A percentile compares a stretch with the other conserved stretches of the same genome.
phyloP scores from a whole-genome alignment of 2,113 vertebrate species.

The Promerops cafer region DNA sequence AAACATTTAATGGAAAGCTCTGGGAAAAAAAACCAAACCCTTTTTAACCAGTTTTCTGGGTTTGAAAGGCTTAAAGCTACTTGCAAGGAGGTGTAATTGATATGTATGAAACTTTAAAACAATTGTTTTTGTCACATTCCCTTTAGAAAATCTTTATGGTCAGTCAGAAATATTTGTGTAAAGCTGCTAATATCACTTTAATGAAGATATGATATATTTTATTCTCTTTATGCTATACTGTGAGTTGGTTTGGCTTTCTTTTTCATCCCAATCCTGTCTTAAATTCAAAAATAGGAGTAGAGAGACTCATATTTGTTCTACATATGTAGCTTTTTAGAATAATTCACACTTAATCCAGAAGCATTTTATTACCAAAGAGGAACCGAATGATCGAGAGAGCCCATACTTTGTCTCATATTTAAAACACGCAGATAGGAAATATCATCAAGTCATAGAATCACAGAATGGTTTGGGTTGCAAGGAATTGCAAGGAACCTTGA shows the following conservation, averaged over 20 bases:
- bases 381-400: neutral
- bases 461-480: neutral
- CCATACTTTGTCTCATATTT: neutral
- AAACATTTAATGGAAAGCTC: neutral
- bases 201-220: neutral
- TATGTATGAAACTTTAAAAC: slow-evolving; percentile 4
- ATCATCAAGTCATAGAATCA: rapidly evolving
- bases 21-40: neutral
- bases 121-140: slow-evolving; percentile 15
- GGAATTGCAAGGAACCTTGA: neutral
- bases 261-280: slow-evolving; percentile 7
- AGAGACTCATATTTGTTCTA: neutral
- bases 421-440: neutral
- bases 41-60: slow-evolving; percentile 8
- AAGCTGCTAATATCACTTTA: slow-evolving; percentile 4
- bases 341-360: neutral
- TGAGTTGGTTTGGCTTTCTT: neutral
- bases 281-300: neutral
- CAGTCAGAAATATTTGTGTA: neutral
- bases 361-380: neutral
- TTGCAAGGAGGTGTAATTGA: slow-evolving; percentile 3
- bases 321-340: neutral
- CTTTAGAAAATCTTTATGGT: slow-evolving; percentile 23
- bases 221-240: slow-evolving; percentile 5
- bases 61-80: slow-evolving; percentile 3